Evolutionary conservation across 53 echinoderm and acorn worm genomes (phyloP), one percentile per base, ranked within the genome.

Genomic region (Crossaster papposus): DNA sequence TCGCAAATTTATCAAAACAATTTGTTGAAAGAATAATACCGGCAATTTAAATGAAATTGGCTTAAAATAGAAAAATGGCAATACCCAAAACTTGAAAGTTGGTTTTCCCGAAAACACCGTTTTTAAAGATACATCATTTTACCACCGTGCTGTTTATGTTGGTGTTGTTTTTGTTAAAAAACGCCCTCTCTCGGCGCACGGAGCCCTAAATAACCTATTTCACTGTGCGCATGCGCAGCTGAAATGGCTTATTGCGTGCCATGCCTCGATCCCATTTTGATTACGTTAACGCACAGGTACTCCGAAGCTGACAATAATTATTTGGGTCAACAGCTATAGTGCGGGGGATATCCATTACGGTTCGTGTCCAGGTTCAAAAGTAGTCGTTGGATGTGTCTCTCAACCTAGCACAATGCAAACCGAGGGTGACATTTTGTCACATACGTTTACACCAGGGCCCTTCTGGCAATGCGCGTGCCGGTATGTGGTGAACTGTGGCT

Each of bases 391-490:
- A 78, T 78, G 78, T 78, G 78, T 78, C 78, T 20, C 76, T 78
- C 78, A 78, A 78, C 50, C 24, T 78, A n/a, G 2, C 15, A 51
- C 78, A 78, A 51, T 52, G 50, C 78, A 78, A 78, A 78, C 78
- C 1, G 3, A 50, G 78, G 50, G 78, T 78, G 78, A 51, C 78
- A 78, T 78, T 35, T n/a, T 78, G 78, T 78, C 78, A 51, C 51
- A 78, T 78, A 51, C 78, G 51, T 78, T 78, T 78, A 78, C 78
- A 51, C 51, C 78, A 78, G 72, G 72, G 58, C 17, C 58, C 65
- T 29, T 37, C 7, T 26, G 32, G 70, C 29, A 36, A 73, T 51
- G 84, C 70, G 29, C 44, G 36, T 83, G 64, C 83, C 83, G 36
- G 65, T 22, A 52, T 71, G 28, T 73, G 36, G 2, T 85, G 73